Evolutionary conservation across 30 jellyfish, hydroid and myxozoan genomes (phyloP), one percentile per base, ranked within the genome.

Genomic region (Pseudorhiza aurosa): DNA sequence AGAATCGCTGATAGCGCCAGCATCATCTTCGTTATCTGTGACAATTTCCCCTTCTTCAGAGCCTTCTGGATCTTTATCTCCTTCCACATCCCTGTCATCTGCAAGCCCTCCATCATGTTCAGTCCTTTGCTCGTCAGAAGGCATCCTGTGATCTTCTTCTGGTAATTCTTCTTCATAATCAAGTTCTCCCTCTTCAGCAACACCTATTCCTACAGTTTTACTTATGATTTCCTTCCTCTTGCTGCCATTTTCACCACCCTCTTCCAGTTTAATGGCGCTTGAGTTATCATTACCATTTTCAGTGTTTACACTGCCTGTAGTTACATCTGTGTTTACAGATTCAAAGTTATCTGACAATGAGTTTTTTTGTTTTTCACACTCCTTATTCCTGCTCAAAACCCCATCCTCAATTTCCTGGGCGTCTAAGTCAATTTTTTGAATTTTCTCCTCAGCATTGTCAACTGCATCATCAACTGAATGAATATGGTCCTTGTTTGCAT

Each of bases 161-260:
- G 68, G 83, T 47, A 44, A 95, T 28, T 85, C 97, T 68, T 90
- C 98, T 30, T 92, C 98, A 51, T 92, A 92, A 73, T 92, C 98
- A n/a, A 92, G 83, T 37, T 92, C 98, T 25, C 98, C 98, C 33
- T 92, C 98, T 59, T 92, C 98, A 8, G 77, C 91, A 69, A 85
- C 96, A 30, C 85, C 96, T 25, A 90, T 68, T 9, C 65, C 95
- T 18, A 83, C 75, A 29, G 82, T 37, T 31, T 70, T 83, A 51
- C 82, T 45, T 2, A 77, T 44, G 4, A 40, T 17, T 11, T 43
- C 59, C 40, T 64, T 42, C 17, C 22, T 30, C 5, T 7, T 18
- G 4, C 36, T 25, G 36, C n/a, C 71, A n/a, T 29, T 47, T 24
- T 35, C 43, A 68, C 10, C 32, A 6, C 32, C 17, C 4, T 64